Base-by-base conservation (phyloP, 2,888 invertebrate genomes). In the Lymantria dispar region DNA sequence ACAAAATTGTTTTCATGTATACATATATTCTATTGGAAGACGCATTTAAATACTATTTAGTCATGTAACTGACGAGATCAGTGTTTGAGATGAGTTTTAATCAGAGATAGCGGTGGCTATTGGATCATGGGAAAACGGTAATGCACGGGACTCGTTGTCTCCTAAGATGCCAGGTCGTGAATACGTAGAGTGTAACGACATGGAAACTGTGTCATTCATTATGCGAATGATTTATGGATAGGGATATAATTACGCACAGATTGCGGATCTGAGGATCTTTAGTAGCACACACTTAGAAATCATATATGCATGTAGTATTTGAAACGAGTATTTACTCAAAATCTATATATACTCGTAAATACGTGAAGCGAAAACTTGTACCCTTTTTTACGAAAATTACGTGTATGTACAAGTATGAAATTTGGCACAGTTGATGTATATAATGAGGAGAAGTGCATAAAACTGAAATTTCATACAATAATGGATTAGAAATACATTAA, bases 161-260 rank as follows among this genome's bases (percentile, higher is more conserved):
- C 54, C 59, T 67, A 58, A 56, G 50, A 60, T 64, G 58, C 61
- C 60, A 65, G 61, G 61, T 65, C 57, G 60, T 47, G 52, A 52
- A 46, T 49, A 45, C 48, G 46, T 46, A 52, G 46, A 46, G 52
- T 30, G 31, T 46, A 39, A 14, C 39, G 13, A 40, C 14, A 13
- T 46, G 12, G 30, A 40, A 46, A 39, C 46, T 46, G 40, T 46
- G 46, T 22, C 40, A 40, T 30, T 39, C 45, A 39, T 45, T 36
- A 39, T 45, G n/a, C 14, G 37, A 36, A 36, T 36, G 36, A 22
- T 8, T 39, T 10, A 39, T 39, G 39, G 13, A 8, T 12, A 39
- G 44, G 8, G n/a, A 43, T 43, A 31, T 7, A 10, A 38, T 45
- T 45, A 38, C 45, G 1, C 22, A 22, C 5, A 22, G 22, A 22